These are phyloP conservation scores for Suricata suricatta DNA, from an alignment of 2,113 vertebrate species.

Conservation along the genomic window DNA sequence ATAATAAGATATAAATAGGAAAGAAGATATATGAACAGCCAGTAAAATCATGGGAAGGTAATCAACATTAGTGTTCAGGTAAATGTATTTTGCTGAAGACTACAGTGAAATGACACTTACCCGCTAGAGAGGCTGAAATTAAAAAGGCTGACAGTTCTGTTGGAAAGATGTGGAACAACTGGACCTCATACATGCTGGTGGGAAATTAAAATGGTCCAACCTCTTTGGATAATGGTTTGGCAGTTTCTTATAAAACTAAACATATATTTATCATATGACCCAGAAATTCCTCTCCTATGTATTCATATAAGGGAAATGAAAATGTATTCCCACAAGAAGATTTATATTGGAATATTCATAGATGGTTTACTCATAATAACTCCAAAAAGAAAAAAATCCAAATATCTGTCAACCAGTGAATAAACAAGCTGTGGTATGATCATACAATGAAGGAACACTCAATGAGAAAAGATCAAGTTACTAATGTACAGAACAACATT, in stretches of 20 bases:
- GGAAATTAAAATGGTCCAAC: background rate
- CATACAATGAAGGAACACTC: background rate
- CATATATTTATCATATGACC: background rate
- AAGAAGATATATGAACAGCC: background rate
- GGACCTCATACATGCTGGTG: background rate
- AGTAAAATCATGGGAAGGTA: background rate
- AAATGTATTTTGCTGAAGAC: constrained; percentile 3
- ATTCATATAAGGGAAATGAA: background rate
- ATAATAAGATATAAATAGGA: background rate
- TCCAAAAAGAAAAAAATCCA: background rate
- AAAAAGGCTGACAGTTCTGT: background rate
- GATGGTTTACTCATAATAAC: background rate
- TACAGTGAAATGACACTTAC: background rate
- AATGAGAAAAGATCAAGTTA: background rate
- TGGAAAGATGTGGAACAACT: background rate
- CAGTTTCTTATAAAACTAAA: background rate
- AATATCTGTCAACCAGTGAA: background rate
- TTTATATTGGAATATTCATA: background rate
- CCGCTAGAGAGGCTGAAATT: background rate
- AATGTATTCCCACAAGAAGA: background rate
- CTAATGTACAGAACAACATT: background rate
- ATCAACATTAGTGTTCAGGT: background rate
- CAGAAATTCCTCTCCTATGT: background rate
- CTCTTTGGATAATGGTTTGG: background rate
- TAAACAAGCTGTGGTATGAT: background rate